Conservation (phyloP, 2,888 invertebrate species). For the Oscheius sp. region DNA sequence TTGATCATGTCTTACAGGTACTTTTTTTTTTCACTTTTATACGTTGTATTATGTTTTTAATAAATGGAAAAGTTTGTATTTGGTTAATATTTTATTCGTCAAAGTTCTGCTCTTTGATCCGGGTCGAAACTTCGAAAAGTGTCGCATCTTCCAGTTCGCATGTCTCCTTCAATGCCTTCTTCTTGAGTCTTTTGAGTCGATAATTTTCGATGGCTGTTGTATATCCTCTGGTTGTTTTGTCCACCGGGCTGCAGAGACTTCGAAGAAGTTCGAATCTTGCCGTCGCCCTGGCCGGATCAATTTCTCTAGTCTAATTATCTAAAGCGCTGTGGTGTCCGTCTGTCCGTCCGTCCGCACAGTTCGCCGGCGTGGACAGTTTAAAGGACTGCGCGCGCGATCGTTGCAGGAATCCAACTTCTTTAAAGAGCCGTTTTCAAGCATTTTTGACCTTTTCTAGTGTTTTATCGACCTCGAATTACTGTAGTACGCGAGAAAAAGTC, state of each 20-base stretch:
- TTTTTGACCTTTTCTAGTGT: too few relatives aligned
- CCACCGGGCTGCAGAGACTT: background rate
- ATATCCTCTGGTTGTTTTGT: background rate
- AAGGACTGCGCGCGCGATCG: too few relatives aligned
- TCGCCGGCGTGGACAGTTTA: too few relatives aligned
- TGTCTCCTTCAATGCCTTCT: background rate
- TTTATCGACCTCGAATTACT: too few relatives aligned
- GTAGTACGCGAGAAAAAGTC: too few relatives aligned
- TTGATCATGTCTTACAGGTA: background rate
- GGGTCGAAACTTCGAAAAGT: conserved; percentile 17
- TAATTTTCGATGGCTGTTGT: background rate
- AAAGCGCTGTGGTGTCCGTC: too few relatives aligned
- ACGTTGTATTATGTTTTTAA: background rate
- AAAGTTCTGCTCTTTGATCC: conserved; percentile 3
- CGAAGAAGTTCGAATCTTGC: conserved; percentile 4
- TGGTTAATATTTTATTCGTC: background rate
- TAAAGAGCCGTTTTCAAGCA: too few relatives aligned
- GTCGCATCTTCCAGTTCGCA: background rate
- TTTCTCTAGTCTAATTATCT: background rate
- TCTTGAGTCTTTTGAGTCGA: background rate
- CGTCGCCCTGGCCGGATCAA: background rate
- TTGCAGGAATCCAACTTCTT: too few relatives aligned
- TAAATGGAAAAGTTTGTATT: background rate
- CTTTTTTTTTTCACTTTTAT: conserved; percentile 1
- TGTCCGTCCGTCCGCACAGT: too few relatives aligned